A percentile compares a stretch with the other conserved stretches of the same genome.
These are phyloP conservation scores for Sander lucioperca DNA, from an alignment of 2,113 vertebrate species.

Conservation along the genomic window DNA sequence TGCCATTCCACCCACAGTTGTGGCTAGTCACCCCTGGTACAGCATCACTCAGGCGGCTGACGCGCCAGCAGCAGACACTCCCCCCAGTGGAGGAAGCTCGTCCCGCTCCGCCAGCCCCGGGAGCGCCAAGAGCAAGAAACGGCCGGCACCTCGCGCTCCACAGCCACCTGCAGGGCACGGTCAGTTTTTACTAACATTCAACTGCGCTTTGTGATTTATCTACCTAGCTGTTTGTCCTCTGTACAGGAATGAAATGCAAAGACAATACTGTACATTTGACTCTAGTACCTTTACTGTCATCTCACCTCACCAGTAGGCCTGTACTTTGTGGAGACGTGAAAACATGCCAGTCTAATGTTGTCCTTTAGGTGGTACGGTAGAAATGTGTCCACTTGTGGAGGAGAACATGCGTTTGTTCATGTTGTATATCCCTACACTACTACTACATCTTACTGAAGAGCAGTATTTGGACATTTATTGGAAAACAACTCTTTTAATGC, in stretches of 20 bases:
- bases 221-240: not conserved
- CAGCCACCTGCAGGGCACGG: conserved; percentile 65
- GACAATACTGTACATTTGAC: not conserved
- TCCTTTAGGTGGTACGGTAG: not conserved
- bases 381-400: not conserved
- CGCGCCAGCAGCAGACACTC: conserved; percentile 30
- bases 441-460: not conserved
- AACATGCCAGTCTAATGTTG: not conserved
- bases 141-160: conserved; percentile 89
- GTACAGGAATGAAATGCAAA: not conserved
- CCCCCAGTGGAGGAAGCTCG: conserved; percentile 58
- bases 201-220: not conserved
- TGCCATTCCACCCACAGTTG: conserved; percentile 50
- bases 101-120: conserved; percentile 84
- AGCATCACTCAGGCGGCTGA: conserved; percentile 85
- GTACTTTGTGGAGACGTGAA: not conserved
- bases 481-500: not conserved
- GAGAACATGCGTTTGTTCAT: not conserved
- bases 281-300: not conserved
- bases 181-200: conserved; percentile 24
- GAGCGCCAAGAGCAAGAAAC: conserved; percentile 89
- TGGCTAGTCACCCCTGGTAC: conserved; percentile 93
- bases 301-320: not conserved
- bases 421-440: not conserved
- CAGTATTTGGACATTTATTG: not conserved